Base-by-base conservation (phyloP, 2,797 vertebrate genomes). In the Syndactyla subalaris region DNA sequence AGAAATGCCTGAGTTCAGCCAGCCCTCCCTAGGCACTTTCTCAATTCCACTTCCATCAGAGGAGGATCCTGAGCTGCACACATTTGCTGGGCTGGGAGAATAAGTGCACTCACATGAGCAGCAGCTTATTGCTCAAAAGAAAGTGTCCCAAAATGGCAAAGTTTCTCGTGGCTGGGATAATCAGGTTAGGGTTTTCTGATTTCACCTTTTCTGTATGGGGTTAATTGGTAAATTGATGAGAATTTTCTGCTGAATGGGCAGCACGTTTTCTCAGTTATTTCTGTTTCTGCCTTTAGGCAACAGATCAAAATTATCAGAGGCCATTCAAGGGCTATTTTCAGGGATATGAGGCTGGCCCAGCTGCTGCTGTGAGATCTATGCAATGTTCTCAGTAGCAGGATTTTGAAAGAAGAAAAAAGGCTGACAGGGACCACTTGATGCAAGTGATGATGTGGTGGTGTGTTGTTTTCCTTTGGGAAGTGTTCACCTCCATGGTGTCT, bases 51-150 rank as follows among this genome's bases (percentile, higher is more conserved):
- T 23, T 62, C 49, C 8, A 6, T 14, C 55, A 67, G 34, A 71
- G 5, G 12, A 54, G 9, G 41, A 48, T 10, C 34, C 54, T 10
- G 26, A 74, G 57, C 51, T 49, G 30, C 39, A 55, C 11, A 10
- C 2, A 5, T 63, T 41, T 63, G 10, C 41, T 82, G 55, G 38
- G 4, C 68, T 83, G 55, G 38, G 34, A 54, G 9, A 52, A 7
- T 22, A 74, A 57, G 8, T 34, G 45, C 46, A 36, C 15, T 36
- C 19, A 18, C 0, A 0, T 7, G 22, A 72, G 39, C 46, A 76
- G 46, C 34, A 92, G 55, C 2, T 92, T 66, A 19, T 58, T 49
- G 36, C 52, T 62, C 24, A 62, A 54, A 89, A 87, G 14, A 32
- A 2, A 23, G 22, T 51, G 12, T 15, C 55, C 15, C 9, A 12